Conservation (phyloP, 2,888 invertebrate genomes). For the Muschampia plurimacula region DNA sequence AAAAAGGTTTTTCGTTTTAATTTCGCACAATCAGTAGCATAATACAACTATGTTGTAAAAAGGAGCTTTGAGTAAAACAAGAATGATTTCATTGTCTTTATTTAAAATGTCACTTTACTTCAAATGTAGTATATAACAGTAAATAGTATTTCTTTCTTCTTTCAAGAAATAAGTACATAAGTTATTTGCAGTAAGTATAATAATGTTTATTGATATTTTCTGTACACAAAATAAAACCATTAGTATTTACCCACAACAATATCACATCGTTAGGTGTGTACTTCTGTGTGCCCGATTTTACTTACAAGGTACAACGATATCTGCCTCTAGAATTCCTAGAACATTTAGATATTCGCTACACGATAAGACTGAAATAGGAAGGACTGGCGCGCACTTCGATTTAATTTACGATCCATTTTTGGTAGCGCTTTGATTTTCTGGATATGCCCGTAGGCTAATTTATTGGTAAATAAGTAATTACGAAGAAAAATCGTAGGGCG, state of each 20-base stretch:
- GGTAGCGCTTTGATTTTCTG: neutral
- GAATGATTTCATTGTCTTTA: conserved; percentile 64
- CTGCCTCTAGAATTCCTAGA: conserved; percentile 39
- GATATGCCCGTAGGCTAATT: neutral
- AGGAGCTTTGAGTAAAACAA: conserved; percentile 20
- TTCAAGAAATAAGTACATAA: conserved; percentile 70
- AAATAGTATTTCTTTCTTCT: conserved; percentile 78
- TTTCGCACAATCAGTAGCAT: neutral
- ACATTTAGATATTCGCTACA: conserved; percentile 40
- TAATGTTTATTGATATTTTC: conserved; percentile 66
- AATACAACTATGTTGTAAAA: neutral
- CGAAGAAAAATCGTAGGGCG: conserved; percentile 2
- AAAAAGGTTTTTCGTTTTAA: conserved; percentile 38
- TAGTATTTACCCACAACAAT: conserved; percentile 75
- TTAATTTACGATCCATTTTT: neutral
- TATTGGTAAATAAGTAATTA: neutral
- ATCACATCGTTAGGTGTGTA: conserved; percentile 82
- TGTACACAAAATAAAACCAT: conserved; percentile 82
- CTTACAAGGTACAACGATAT: conserved; percentile 59
- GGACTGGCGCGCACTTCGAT: conserved; percentile 16
- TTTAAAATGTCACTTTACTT: conserved; percentile 76
- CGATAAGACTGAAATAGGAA: conserved; percentile 37
- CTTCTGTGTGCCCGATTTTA: conserved; percentile 74
- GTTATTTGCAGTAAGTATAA: conserved; percentile 62
- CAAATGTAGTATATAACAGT: conserved; percentile 81